Evolutionary conservation across 2,888 invertebrate genomes (phyloP).

Genomic region (Eilema griseolum): DNA sequence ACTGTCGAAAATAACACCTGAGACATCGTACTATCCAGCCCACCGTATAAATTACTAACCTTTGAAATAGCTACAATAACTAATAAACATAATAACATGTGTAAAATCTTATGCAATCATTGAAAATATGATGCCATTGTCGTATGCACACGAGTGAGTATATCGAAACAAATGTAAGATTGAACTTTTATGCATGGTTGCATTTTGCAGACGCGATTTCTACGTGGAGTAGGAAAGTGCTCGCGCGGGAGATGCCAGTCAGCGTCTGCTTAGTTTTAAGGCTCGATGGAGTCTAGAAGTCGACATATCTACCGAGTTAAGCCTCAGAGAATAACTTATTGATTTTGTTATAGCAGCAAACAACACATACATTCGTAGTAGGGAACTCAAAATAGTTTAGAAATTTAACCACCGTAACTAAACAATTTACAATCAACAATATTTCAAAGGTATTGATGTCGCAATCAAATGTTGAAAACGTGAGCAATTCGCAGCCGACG

Average conservation of each 20-base stretch:
- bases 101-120: slow-evolving; percentile 20
- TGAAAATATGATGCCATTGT: slow-evolving; percentile 32
- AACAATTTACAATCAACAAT: slow-evolving; percentile 55
- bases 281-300: slow-evolving; percentile 61
- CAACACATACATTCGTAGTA: slow-evolving; percentile 21
- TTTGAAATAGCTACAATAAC: slow-evolving; percentile 20
- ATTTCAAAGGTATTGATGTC: slow-evolving; percentile 76
- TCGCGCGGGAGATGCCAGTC: slow-evolving; percentile 81
- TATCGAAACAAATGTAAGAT: slow-evolving; percentile 74
- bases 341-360: slow-evolving; percentile 31
- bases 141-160: slow-evolving; percentile 49
- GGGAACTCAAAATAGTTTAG: slow-evolving; percentile 1
- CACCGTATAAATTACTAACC: slow-evolving; percentile 59
- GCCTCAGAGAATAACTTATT: slow-evolving; percentile 49
- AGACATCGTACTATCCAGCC: slow-evolving; percentile 58
- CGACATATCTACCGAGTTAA: slow-evolving; percentile 43
- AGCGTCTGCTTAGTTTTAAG: slow-evolving; percentile 81
- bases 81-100: slow-evolving; percentile 26
- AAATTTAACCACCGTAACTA: slow-evolving; percentile 10
- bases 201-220: slow-evolving; percentile 81
- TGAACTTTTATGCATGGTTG: slow-evolving; percentile 85
- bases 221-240: slow-evolving; percentile 76
- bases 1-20: slow-evolving; percentile 79
- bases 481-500: slow-evolving; percentile 82
- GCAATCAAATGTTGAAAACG: slow-evolving; percentile 85